phyloP scores from a whole-genome alignment of 2,113 vertebrate genomes.

The Etheostoma spectabile region DNA sequence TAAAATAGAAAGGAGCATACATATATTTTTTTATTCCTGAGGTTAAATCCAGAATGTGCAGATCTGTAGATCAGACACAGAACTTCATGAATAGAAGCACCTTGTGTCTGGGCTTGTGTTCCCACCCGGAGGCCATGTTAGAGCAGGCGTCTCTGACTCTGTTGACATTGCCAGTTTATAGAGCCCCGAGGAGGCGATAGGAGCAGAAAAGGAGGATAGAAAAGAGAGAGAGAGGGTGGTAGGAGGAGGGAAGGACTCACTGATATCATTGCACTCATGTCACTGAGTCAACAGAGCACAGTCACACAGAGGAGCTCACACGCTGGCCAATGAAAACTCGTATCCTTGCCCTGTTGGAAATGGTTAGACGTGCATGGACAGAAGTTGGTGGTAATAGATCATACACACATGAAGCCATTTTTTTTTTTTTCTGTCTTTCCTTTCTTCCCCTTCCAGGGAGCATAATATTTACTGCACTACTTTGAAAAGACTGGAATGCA shows the following conservation, averaged over 20 bases:
- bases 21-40: background rate
- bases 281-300: constrained; percentile 59
- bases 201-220: constrained; percentile 28
- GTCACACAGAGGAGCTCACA: constrained; percentile 30
- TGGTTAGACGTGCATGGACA: constrained; percentile 43
- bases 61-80: constrained; percentile 16
- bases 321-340: constrained; percentile 1
- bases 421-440: background rate
- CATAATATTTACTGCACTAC: constrained; percentile 50
- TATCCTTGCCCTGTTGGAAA: constrained; percentile 10
- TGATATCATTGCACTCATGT: constrained; percentile 65
- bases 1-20: background rate
- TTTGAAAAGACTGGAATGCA: constrained; percentile 25
- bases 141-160: constrained; percentile 53
- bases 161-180: constrained; percentile 55
- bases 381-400: background rate
- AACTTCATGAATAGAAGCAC: constrained; percentile 5
- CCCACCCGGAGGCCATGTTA: constrained; percentile 51
- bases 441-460: constrained; percentile 8
- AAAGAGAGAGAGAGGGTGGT: background rate
- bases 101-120: constrained; percentile 31
- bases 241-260: constrained; percentile 62
- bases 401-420: background rate
- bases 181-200: constrained; percentile 35
- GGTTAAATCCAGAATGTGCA: constrained; percentile 32